phyloP scores from a whole-genome alignment of 2,797 vertebrate species.

The Sebastolobus altivelis region DNA sequence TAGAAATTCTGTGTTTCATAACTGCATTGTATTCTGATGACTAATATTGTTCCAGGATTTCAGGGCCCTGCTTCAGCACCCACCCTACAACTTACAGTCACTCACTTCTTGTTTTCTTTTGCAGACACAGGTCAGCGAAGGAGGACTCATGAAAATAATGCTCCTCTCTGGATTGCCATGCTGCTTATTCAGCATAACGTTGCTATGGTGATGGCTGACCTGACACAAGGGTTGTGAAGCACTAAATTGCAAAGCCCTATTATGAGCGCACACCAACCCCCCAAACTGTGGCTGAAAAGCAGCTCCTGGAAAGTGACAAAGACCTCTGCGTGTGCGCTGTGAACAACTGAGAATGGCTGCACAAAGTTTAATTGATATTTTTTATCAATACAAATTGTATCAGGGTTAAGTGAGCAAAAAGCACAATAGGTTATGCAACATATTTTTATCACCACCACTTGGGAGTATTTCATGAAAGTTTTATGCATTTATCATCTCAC shows the following conservation, averaged over 20 bases:
- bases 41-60: neutral
- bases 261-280: slow-evolving; percentile 54
- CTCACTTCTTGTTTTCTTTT: slow-evolving; percentile 22
- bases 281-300: slow-evolving; percentile 52
- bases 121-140: slow-evolving; percentile 41
- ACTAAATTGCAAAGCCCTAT: slow-evolving; percentile 62
- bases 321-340: neutral
- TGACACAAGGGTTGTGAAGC: slow-evolving; percentile 63
- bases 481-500: slow-evolving; percentile 6
- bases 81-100: neutral
- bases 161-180: slow-evolving; percentile 45
- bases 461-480: neutral
- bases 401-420: neutral
- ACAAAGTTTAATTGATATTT: neutral
- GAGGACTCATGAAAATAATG: slow-evolving; percentile 34
- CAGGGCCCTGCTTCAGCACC: slow-evolving; percentile 6
- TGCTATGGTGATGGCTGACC: slow-evolving; percentile 79
- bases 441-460: neutral
- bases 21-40: neutral
- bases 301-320: slow-evolving; percentile 32
- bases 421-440: neutral
- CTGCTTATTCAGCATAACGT: slow-evolving; percentile 80
- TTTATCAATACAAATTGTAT: neutral
- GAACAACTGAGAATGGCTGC: neutral
- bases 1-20: neutral